Evolutionary conservation across 2,797 vertebrate genomes (phyloP).

Genomic region (Eulemur rubriventer): DNA sequence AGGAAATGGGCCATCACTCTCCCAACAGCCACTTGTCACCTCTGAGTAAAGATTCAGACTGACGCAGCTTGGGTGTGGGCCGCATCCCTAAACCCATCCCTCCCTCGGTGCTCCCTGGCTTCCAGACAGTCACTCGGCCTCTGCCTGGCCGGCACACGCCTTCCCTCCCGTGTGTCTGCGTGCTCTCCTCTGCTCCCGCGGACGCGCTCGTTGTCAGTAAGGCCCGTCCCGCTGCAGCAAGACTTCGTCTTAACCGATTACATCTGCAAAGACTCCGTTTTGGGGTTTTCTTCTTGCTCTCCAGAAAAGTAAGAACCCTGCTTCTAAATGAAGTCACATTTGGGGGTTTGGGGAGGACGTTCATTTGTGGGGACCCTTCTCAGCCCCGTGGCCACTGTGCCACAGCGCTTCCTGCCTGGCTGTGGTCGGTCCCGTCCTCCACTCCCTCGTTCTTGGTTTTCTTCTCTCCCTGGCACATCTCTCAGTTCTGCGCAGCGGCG

Average conservation of each 20-base stretch:
- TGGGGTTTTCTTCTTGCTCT: background rate
- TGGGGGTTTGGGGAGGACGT: background rate
- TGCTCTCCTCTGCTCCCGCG: too few relatives aligned
- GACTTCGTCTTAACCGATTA: background rate
- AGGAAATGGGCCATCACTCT: background rate
- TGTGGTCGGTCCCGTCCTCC: background rate
- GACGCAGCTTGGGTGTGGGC: background rate
- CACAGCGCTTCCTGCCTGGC: background rate
- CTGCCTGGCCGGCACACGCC: background rate
- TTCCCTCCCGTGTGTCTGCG: background rate
- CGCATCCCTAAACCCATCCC: background rate
- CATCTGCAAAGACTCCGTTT: background rate
- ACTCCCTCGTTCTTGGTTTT: background rate
- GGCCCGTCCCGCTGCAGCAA: background rate
- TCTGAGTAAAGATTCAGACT: background rate
- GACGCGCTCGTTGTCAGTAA: accelerated
- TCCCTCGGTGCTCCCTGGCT: background rate
- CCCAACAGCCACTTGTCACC: too few relatives aligned
- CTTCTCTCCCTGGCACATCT: background rate
- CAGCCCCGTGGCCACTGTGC: accelerated
- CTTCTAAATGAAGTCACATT: background rate
- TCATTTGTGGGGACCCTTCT: too few relatives aligned
- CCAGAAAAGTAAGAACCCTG: background rate
- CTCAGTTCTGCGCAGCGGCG: background rate
- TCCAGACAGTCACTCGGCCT: accelerated